Percentiles rank a stretch among this genome's conserved stretches.
These are phyloP conservation scores for Ennomos erosarius DNA, from an alignment of 2,888 invertebrate genomes.

Conservation along the genomic window DNA sequence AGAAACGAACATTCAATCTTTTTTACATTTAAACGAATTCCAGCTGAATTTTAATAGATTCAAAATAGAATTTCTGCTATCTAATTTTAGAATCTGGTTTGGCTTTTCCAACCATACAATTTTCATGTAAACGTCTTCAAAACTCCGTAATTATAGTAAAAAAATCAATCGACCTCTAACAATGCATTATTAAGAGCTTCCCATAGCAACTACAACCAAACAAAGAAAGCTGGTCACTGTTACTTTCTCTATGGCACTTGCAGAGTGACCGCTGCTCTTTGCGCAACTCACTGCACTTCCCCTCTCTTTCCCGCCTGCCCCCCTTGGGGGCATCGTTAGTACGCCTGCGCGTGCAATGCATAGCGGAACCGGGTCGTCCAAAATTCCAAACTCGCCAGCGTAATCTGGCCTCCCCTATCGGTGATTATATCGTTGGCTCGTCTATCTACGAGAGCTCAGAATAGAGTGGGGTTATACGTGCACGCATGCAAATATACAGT, in stretches of 20 bases:
- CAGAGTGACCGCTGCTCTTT: constrained; percentile 76
- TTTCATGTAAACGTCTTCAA: background rate
- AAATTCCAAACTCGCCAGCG: constrained; percentile 65
- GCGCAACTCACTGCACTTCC: constrained; percentile 82
- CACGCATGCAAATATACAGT: constrained; percentile 85
- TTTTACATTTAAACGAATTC: too few relatives aligned
- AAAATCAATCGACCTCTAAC: background rate
- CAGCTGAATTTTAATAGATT: too few relatives aligned
- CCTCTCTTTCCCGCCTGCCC: constrained; percentile 33
- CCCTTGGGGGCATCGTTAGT: constrained; percentile 45
- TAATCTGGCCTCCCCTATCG: constrained; percentile 58
- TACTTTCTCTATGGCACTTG: constrained; percentile 51
- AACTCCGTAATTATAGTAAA: background rate
- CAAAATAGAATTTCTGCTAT: background rate
- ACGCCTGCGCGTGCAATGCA: constrained; percentile 80
- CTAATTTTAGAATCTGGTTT: background rate
- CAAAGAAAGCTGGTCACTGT: constrained; percentile 23
- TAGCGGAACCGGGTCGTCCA: constrained; percentile 83
- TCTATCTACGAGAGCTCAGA: constrained; percentile 45
- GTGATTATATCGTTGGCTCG: background rate
- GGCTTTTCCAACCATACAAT: constrained; percentile 4
- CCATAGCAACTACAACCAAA: constrained; percentile 45
- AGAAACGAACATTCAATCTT: too few relatives aligned
- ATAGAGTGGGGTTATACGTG: constrained; percentile 66
- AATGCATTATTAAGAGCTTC: constrained; percentile 38